A percentile compares a stretch with the other conserved stretches of the same genome.
Evolutionary conservation across 1,140 invertebrate species (phyloP).

Genomic region (Mycetomoellerius zeteki): DNA sequence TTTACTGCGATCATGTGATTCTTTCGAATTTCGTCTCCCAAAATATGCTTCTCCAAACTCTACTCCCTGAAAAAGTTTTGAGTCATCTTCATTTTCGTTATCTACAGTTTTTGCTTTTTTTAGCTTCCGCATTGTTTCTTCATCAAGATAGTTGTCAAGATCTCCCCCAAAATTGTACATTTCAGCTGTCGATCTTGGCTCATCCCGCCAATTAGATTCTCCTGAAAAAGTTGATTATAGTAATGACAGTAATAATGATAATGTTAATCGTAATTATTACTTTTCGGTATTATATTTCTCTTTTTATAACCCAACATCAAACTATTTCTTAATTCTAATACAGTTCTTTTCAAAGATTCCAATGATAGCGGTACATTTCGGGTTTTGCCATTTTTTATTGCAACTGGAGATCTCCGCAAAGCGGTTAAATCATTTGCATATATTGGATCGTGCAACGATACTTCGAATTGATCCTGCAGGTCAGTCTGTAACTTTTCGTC

Average conservation of each 20-base stretch:
- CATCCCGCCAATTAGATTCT: slow-evolving; percentile 21
- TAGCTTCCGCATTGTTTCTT: slow-evolving; percentile 45
- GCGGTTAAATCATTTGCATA: not conserved
- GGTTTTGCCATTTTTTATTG: not conserved
- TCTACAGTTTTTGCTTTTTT: slow-evolving; percentile 40
- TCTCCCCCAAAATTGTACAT: slow-evolving; percentile 10
- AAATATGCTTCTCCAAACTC: slow-evolving; percentile 49
- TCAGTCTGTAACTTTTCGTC: not conserved
- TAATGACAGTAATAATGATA: not conserved
- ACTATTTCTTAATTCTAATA: slow-evolving; percentile 69
- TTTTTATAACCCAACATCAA: slow-evolving; percentile 31
- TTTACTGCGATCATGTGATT: slow-evolving; percentile 55
- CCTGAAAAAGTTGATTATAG: not conserved
- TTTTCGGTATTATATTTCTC: not conserved
- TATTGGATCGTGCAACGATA: slow-evolving; percentile 11
- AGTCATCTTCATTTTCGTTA: slow-evolving; percentile 37
- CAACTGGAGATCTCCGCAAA: not conserved
- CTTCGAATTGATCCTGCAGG: slow-evolving; percentile 17
- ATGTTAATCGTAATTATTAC: not conserved
- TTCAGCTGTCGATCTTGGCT: not conserved
- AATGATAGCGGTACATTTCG: slow-evolving; percentile 35
- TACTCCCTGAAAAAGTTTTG: slow-evolving; percentile 44
- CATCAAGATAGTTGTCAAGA: not conserved
- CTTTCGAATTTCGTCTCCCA: slow-evolving; percentile 20
- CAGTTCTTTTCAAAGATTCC: slow-evolving; percentile 71